phyloP scores from a whole-genome alignment of 2,888 invertebrate genomes.

The Macaria liturata region DNA sequence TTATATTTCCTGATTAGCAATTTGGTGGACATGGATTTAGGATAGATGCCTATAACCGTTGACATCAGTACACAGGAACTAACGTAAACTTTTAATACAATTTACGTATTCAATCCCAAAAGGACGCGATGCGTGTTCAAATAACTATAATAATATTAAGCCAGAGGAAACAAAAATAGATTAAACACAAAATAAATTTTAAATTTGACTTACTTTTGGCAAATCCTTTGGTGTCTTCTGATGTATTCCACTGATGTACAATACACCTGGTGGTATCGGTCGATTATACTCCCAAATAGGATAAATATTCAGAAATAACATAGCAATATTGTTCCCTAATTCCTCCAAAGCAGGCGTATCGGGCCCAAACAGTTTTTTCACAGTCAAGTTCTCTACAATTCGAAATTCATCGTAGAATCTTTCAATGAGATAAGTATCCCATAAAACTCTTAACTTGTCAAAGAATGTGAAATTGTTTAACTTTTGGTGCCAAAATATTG shows the following conservation, averaged over 20 bases:
- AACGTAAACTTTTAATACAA: too few relatives aligned
- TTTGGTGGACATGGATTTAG: too few relatives aligned
- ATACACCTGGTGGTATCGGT: conserved; percentile 61
- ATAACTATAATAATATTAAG: not conserved
- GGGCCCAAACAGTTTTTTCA: conserved; percentile 40
- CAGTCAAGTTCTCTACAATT: conserved; percentile 25
- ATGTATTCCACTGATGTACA: conserved; percentile 68
- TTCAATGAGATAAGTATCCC: conserved; percentile 5
- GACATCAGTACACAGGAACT: too few relatives aligned
- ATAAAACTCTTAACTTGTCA: conserved; percentile 37
- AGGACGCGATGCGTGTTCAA: too few relatives aligned
- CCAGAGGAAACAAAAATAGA: not conserved
- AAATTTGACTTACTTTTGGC: conserved; percentile 50
- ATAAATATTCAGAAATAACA: conserved; percentile 67
- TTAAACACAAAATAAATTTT: not conserved
- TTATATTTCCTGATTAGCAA: too few relatives aligned
- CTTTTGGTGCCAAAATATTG: conserved; percentile 10
- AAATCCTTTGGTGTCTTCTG: conserved; percentile 55
- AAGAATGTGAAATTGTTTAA: conserved; percentile 12
- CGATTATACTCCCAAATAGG: conserved; percentile 54
- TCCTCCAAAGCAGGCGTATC: conserved; percentile 38
- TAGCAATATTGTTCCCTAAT: conserved; percentile 47
- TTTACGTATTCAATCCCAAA: too few relatives aligned
- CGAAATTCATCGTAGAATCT: not conserved
- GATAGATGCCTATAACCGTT: too few relatives aligned